Base-by-base conservation (phyloP, 2,797 vertebrate genomes). In the Pogoniulus pusillus region DNA sequence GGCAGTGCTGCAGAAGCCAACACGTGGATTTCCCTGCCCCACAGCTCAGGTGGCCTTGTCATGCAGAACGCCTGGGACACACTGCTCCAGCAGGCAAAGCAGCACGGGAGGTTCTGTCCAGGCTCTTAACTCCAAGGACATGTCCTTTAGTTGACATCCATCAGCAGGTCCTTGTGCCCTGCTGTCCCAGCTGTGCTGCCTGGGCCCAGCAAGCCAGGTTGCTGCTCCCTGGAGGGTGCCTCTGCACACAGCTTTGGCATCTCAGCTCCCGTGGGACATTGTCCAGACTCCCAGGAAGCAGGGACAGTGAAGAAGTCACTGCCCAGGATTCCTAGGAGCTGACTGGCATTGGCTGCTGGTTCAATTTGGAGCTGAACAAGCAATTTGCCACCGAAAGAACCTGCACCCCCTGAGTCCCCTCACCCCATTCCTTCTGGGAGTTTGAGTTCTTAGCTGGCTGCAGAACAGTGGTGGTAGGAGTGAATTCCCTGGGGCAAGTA, bases 1-100 rank as follows among this genome's bases (percentile, higher is more conserved):
- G 59, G 45, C 0, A 0, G 30, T 41, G 27, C 65, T 37, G 19
- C 16, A 2, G 9, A 0, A 43, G 57, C 5, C 1, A 1, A 5
- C 11, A 18, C 37, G 0, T 29, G 85, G 45, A 20, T 55, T 51
- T 58, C 59, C 55, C 59, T 45, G 41, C 74, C 47, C 55, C 64
- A 32, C 15, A 59, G 73, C 80, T 54, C 30, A 6, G 73, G 39
- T 77, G 82, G 26, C 70, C 65, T 87, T 24, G 15, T 12, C 80
- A 7, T 1, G 1, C 27, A 7, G 43, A 41, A 39, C 0, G 1
- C 35, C 70, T 62, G 80, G 70, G 70, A 71, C 66, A n/a, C 5
- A 0, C 35, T 19, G 66, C 68, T 91, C 47, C 66, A 32, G 62
- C 6, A 0, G 41, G 73, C 30, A 30, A 1, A n/a, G 43, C 59